Evolutionary conservation across 2,797 vertebrate genomes (phyloP), one percentile per base, ranked within the genome.

Genomic region (Hapalemur alaotrensis): DNA sequence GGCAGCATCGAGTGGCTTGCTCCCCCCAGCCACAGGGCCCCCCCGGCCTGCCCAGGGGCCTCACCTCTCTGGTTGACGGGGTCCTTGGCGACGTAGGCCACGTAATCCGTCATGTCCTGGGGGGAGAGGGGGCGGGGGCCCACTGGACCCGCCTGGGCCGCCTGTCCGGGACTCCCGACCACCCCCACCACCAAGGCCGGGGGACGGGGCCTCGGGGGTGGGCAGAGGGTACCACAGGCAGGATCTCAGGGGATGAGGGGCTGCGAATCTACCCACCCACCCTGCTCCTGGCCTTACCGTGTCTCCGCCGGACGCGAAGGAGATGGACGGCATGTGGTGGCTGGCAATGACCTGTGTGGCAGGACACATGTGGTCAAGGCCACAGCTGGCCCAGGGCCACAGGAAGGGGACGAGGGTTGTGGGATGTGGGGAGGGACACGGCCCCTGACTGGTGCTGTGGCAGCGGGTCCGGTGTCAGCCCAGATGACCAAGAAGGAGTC

Each of bases 261-360:
- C 14, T 3, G 1, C 9, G 7, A 4, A 63, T 2, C 59, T 43
- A 2, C 13, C 28, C 15, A 14, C 5, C 11, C 9, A 14, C 5
- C 11, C 9, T 3, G 0, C 0, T 2, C 13, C 0, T 3, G 13
- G 81, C 59, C 99, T 99, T 98, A 99, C 99, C 97, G 99, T 99
- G 98, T 99, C 99, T 63, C 99, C 99, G 0, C 99, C 99, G 0
- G 99, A 99, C 2, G 99, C 99, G 0, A 99, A 99, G 89, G 99
- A 99, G 98, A 99, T 99, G 94, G 99, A 99, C 97, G 99, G 99
- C 99, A 99, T 99, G 91, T 99, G 99, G 96, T 99, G 99, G 96
- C 99, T 99, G 43, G 99, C 99, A 0, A 99, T 99, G 98, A 99
- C 99, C 99, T 99, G 98, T 0, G 11, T 35, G 2, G 73, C 35